Base-by-base conservation (phyloP, 1,140 invertebrate species). In the Linepithema humile region DNA sequence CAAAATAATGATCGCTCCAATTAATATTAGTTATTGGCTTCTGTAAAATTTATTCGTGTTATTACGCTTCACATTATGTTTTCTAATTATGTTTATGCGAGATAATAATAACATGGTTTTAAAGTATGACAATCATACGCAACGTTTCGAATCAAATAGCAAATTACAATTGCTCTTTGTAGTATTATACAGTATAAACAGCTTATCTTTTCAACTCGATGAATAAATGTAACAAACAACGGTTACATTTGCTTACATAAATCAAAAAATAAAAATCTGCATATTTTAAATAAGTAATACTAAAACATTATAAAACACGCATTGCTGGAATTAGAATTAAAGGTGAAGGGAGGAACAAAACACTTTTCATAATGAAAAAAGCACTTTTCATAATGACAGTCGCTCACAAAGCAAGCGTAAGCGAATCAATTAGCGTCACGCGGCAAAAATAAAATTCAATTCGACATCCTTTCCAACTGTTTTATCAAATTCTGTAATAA, bases 11-110 rank as follows among this genome's bases (percentile, higher is more conserved):
- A 78, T 80, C 48, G 17, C 23, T 55, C 23, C 20, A 80, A 80
- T 69, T 80, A 80, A 80, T 69, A 69, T 80, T 69, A 80, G 48
- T 69, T 23, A 80, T 69, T 80, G 64, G 23, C 23, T 67, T 67
- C 23, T 69, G 48, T 20, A 69, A 69, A 23, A 29, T 69, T 65
- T 65, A 77, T 77, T 77, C 67, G 17, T 12, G 15, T 78, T 80
- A 55, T 80, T 80, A 69, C 75, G 64, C 12, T 29, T 53, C 38
- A 17, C 23, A n/a, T 78, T 67, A 29, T 23, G 23, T 78, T 69
- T 32, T 32, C 48, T 80, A 55, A 50, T 80, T 69, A 57, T 40
- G 35, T 69, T 50, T 50, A 64, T 35, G 15, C 12, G 20, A 77
- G 23, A 78, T 67, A 69, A 77, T 69, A 40, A 67, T 67, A 48